A percentile compares a stretch with the other conserved stretches of the same genome.
Evolutionary conservation across 2,888 invertebrate genomes (phyloP).

Genomic region (Crossocerus cetratus): DNA sequence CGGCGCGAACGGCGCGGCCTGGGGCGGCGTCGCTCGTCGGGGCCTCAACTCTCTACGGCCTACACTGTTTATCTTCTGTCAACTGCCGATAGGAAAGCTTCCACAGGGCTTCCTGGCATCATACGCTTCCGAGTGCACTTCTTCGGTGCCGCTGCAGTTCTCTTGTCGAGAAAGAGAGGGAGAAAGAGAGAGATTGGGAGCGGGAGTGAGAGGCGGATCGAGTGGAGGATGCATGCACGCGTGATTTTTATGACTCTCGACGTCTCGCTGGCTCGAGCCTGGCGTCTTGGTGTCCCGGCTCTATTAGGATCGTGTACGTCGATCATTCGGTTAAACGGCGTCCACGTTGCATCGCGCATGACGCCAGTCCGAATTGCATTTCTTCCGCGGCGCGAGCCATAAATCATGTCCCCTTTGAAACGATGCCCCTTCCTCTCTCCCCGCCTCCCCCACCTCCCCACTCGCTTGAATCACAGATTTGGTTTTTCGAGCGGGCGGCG

Average conservation of each 20-base stretch:
- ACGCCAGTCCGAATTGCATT: not conserved
- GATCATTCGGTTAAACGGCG: not conserved
- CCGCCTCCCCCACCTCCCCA: too few species aligned
- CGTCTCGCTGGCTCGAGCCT: not conserved
- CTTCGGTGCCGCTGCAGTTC: not conserved
- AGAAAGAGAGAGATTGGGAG: not conserved
- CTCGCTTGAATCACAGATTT: too few species aligned
- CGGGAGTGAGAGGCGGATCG: not conserved
- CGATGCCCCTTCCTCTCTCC: too few species aligned
- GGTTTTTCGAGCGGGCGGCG: too few species aligned
- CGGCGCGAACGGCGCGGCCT: slow-evolving; percentile 23
- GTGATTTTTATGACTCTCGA: not conserved
- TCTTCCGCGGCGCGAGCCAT: not conserved
- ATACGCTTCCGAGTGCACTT: not conserved
- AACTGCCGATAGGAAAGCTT: slow-evolving; percentile 50
- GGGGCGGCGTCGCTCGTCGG: not conserved
- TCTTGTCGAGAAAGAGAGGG: not conserved
- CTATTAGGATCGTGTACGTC: not conserved
- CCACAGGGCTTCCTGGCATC: slow-evolving; percentile 25
- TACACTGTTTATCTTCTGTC: slow-evolving; percentile 55
- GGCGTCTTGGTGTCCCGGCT: not conserved
- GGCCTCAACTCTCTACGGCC: slow-evolving; percentile 24
- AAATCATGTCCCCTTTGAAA: too few species aligned
- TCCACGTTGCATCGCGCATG: not conserved
- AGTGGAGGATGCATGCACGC: not conserved